Evolutionary conservation across 2,113 vertebrate species (phyloP), one percentile per base, ranked within the genome.

Genomic region (Menidia beryllina): DNA sequence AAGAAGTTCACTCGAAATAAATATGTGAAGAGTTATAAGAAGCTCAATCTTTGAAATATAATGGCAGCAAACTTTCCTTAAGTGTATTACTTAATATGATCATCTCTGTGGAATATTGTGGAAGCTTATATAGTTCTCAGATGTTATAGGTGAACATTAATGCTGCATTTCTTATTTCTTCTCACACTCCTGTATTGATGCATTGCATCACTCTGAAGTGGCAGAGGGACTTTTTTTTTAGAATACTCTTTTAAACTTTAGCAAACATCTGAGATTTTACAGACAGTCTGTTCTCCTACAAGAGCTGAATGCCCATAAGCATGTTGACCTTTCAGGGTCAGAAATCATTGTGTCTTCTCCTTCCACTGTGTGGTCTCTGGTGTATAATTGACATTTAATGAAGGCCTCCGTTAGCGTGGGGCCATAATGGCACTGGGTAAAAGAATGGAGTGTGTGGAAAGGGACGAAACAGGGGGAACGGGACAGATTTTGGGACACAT

Each of bases 371-470:
- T 93, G 89, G 90, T 93, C 90, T 86, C 88, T 75, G 89, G 89
- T 90, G 88, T 91, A 89, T 93, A 93, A 93, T 92, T 91, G 90
- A 92, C 93, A 93, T 93, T 93, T 93, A 93, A 93, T 93, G 88
- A 91, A 93, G 92, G 91, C 87, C 79, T 91, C 82, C 67, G 79
- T 87, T 88, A 83, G 86, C 78, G 68, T 70, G 73, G 80, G 85
- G 77, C 88, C 85, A 88, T 83, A 86, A 79, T 77, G 83, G 67
- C 83, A 75, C 60, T 56, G 84, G 66, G 70, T 70, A 74, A 85
- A 83, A 86, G 85, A 90, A 82, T 85, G 13, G 84, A 80, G 63
- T 62, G 41, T 56, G 81, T 64, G 64, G 58, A 51, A 38, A 25
- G 74, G 72, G 78, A 65, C 73, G 68, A 75, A 72, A 77, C 14